Conservation (phyloP, 2,888 invertebrate genomes). For the Euclidia mi region DNA sequence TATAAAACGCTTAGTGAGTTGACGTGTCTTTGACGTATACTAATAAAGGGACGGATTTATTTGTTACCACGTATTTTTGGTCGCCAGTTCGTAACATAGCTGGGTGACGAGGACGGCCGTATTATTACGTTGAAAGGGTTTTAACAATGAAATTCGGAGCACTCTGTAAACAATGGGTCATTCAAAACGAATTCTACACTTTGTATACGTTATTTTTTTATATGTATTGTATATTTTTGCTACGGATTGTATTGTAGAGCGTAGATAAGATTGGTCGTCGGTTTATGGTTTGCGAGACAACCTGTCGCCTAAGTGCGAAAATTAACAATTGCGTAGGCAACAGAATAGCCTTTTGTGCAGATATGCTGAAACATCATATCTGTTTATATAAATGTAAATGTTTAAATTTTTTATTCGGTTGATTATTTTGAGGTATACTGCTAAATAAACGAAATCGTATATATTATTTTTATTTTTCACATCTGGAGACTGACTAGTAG, state of each 20-base stretch:
- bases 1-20: slow-evolving; percentile 68
- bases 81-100: slow-evolving; percentile 45
- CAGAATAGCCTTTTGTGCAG: too few species aligned
- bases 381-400: too few species aligned
- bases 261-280: too few species aligned
- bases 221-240: neutral
- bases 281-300: neutral
- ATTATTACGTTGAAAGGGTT: slow-evolving; percentile 42
- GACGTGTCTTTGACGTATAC: slow-evolving; percentile 61
- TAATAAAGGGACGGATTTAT: slow-evolving; percentile 57
- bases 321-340: slow-evolving; percentile 1
- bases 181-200: slow-evolving; percentile 25
- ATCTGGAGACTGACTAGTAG: too few species aligned
- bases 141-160: slow-evolving; percentile 43
- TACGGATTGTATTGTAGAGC: too few species aligned
- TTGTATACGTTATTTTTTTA: neutral
- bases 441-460: too few species aligned
- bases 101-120: slow-evolving; percentile 38
- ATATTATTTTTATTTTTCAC: too few species aligned
- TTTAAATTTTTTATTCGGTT: too few species aligned
- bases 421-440: too few species aligned
- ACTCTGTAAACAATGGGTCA: slow-evolving; percentile 36
- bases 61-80: slow-evolving; percentile 52
- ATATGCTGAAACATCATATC: too few species aligned
- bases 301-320: neutral